These are phyloP conservation scores for Carcharodon carcharias DNA, from an alignment of 2,797 vertebrate genomes.

Conservation along the genomic window DNA sequence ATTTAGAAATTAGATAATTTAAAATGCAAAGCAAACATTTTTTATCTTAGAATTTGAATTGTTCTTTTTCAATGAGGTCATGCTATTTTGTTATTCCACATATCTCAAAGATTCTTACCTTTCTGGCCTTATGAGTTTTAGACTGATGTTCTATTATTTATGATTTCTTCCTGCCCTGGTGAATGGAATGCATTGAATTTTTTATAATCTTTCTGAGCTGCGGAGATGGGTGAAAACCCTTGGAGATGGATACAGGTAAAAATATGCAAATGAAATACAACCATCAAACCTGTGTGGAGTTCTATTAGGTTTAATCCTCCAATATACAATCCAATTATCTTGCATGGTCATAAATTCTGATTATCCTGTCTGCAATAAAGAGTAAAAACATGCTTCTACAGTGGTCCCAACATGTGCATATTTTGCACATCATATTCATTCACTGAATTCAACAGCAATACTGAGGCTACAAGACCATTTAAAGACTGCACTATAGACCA, in stretches of 20 bases:
- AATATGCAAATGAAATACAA: neutral
- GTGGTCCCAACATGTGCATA: neutral
- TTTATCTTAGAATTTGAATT: neutral
- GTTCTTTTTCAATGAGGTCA: neutral
- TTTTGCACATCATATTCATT: neutral
- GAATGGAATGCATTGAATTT: neutral
- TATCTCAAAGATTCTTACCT: neutral
- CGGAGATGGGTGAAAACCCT: neutral
- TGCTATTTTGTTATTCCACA: neutral
- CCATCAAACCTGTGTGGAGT: neutral
- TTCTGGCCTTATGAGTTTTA: neutral
- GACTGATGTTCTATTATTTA: constrained; percentile 1
- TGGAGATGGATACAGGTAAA: neutral
- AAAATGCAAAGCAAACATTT: neutral
- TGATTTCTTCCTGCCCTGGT: neutral
- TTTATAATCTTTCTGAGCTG: neutral
- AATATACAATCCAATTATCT: neutral
- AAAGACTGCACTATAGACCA: neutral
- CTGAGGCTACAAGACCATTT: neutral
- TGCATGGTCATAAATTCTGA: neutral
- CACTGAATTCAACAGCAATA: neutral
- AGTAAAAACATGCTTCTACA: neutral
- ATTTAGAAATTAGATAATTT: neutral
- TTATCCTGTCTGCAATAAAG: neutral
- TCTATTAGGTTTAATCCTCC: neutral